phyloP scores from a whole-genome alignment of 2,888 invertebrate genomes.

The Aproaerema taeniolella region DNA sequence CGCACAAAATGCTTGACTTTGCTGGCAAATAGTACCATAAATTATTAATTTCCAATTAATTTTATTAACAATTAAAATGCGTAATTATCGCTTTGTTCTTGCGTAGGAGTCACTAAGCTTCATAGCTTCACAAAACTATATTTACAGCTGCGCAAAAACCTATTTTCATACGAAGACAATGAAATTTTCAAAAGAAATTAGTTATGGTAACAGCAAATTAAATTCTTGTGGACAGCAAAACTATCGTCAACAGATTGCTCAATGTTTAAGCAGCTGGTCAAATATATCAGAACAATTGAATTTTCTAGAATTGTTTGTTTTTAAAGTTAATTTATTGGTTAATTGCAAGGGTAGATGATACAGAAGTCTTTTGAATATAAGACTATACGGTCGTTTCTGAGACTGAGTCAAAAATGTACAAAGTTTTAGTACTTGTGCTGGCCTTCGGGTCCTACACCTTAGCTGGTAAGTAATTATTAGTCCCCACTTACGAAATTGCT shows the following conservation, averaged over 20 bases:
- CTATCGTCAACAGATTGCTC: background rate
- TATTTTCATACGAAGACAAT: no score
- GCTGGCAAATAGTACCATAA: no score
- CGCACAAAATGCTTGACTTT: no score
- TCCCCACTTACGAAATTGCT: no score
- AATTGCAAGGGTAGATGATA: background rate
- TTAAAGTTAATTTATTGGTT: background rate
- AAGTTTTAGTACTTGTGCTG: background rate
- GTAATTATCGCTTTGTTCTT: no score
- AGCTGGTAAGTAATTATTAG: background rate
- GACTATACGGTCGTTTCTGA: background rate
- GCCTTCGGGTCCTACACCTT: background rate
- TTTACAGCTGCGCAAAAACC: no score
- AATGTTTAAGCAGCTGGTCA: background rate
- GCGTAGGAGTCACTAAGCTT: no score
- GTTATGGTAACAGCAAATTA: background rate
- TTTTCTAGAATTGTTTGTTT: background rate
- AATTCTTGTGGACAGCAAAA: background rate
- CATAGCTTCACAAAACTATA: no score
- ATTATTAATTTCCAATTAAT: no score
- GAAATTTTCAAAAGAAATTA: no score
- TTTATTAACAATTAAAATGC: no score
- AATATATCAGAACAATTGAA: background rate
- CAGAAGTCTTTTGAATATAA: slow-evolving; percentile 3
- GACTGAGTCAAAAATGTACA: background rate